Evolutionary conservation across 2,797 vertebrate genomes (phyloP).

Genomic region (Chromobotia macracanthus): DNA sequence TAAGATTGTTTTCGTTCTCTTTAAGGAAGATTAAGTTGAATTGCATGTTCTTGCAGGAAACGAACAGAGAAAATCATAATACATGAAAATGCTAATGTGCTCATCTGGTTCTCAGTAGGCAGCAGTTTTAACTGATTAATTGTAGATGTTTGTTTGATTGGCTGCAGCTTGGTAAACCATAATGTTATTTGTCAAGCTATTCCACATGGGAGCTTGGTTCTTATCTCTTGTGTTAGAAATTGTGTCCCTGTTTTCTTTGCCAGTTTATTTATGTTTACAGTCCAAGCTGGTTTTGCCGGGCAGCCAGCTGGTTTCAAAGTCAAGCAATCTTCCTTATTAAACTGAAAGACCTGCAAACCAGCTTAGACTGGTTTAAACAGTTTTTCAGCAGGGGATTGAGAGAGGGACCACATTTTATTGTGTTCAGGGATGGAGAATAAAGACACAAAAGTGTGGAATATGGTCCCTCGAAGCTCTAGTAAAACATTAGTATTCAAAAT

Average conservation of each 20-base stretch:
- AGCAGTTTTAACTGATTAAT: conserved; percentile 75
- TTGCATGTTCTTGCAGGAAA: conserved; percentile 50
- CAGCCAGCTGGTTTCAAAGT: neutral
- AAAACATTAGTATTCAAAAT: conserved; percentile 14
- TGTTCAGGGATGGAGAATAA: conserved; percentile 9
- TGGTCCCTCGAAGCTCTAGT: conserved; percentile 13
- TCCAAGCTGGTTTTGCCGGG: neutral
- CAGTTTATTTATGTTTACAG: conserved; percentile 42
- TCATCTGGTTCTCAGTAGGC: conserved; percentile 69
- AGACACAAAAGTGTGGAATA: neutral
- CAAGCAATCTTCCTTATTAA: neutral
- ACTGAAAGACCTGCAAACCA: neutral
- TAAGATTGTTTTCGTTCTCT: conserved; percentile 53
- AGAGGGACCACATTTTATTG: neutral
- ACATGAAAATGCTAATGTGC: conserved; percentile 70
- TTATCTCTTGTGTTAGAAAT: conserved; percentile 28
- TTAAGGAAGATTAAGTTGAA: conserved; percentile 42
- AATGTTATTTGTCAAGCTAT: conserved; percentile 70
- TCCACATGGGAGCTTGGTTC: conserved; percentile 55
- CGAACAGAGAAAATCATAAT: conserved; percentile 62
- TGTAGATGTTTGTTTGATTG: conserved; percentile 73
- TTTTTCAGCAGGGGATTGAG: neutral
- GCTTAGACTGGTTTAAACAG: no score
- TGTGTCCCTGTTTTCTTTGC: conserved; percentile 6
- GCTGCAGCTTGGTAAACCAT: conserved; percentile 69